phyloP scores from a whole-genome alignment of 2,797 vertebrate species.

The Sebastes cheni region DNA sequence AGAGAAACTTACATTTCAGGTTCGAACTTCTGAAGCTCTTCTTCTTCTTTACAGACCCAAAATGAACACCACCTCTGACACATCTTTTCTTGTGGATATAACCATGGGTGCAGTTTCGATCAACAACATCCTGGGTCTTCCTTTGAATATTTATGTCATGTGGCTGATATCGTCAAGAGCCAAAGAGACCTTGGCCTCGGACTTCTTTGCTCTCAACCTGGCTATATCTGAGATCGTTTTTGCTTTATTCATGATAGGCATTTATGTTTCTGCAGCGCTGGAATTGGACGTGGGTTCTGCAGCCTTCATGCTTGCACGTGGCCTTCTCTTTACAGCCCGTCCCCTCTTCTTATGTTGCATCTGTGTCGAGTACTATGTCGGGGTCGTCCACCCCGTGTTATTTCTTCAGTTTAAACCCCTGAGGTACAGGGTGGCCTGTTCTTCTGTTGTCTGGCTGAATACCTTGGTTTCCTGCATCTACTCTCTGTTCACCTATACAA shows the following conservation, averaged over 20 bases:
- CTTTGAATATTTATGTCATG: conserved; percentile 32
- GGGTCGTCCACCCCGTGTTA: conserved; percentile 32
- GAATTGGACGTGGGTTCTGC: fast-evolving
- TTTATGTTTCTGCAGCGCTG: fast-evolving
- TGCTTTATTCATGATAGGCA: not conserved
- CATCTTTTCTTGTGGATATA: fast-evolving
- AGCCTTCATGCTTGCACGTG: not conserved
- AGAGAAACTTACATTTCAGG: not conserved
- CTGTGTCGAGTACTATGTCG: conserved; percentile 38
- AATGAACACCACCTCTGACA: not conserved
- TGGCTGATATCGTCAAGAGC: conserved; percentile 26
- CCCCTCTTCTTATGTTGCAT: conserved; percentile 38
- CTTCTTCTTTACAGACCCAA: conserved; percentile 1
- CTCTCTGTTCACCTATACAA: fast-evolving
- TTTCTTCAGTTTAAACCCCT: conserved; percentile 37
- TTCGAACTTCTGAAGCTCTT: not conserved
- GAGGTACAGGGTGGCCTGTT: conserved; percentile 34
- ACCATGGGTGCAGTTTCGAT: fast-evolving
- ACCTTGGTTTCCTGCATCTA: conserved; percentile 24
- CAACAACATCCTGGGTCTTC: conserved; percentile 1
- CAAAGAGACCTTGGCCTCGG: not conserved
- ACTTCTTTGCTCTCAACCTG: conserved; percentile 44
- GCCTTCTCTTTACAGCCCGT: not conserved
- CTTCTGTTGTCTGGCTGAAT: conserved; percentile 1
- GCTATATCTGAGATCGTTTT: not conserved